Evolutionary conservation across 2,797 vertebrate species (phyloP), one percentile per base, ranked within the genome.

Genomic region (Odontamblyopus rebecca): DNA sequence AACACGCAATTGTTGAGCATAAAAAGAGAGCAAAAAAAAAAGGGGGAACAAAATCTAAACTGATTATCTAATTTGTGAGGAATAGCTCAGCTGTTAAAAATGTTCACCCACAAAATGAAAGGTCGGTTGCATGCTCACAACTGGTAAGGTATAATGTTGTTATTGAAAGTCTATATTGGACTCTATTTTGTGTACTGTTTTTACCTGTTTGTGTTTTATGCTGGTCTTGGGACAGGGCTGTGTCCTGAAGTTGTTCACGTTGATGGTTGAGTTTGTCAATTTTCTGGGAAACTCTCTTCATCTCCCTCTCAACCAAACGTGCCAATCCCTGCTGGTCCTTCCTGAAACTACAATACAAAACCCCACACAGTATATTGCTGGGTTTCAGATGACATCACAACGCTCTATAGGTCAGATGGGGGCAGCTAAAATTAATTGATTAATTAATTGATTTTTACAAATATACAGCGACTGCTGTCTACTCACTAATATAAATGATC

Each of bases 241-340:
- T 80, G 59, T 72, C 61, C 59, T 72, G 32, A 75, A 79, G 27
- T 9, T 69, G 83, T 5, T 79, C 76, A 18, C 82, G 79, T 15
- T 77, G 79, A 19, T 8, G 82, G 30, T 73, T 78, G 67, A 93
- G 85, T 65, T 76, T 84, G 70, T 93, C 91, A 0, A 93, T 85
- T 65, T 76, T 89, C 81, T 85, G 82, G 11, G 86, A 88, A 67
- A 93, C 82, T 78, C 68, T 89, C 82, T 83, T 85, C 56, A 93
- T 83, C 76, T 93, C 89, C 56, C 32, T 79, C 74, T 92, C 84
- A 16, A 93, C 69, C 62, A 90, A 60, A 64, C 16, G 87, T 26
- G 84, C 83, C 70, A 92, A 67, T 11, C 80, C 75, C 64, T 83
- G 79, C 68, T 92, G 91, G 48, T 93, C 87, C 66, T 82, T 75